Percentiles rank a stretch among this genome's conserved stretches.
Evolutionary conservation across 1,140 invertebrate species (phyloP).

Genomic region (Zophobas atratus): DNA sequence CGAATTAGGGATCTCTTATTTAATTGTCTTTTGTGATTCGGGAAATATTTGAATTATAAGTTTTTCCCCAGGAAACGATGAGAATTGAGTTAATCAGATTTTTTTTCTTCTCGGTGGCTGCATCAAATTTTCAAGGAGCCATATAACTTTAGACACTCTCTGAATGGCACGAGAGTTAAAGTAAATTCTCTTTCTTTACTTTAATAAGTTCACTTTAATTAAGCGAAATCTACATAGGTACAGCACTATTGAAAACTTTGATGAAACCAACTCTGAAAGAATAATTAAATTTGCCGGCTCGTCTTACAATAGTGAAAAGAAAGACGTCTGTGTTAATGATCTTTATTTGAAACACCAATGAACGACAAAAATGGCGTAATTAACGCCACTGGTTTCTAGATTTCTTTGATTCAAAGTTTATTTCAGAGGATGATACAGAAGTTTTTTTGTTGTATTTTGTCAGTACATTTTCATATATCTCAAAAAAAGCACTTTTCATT

Average conservation of each 20-base stretch:
- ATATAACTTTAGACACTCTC: conserved; percentile 7
- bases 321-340: too few relatives aligned
- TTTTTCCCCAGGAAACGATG: not conserved
- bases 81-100: conserved; percentile 4
- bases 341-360: not conserved
- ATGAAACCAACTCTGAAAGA: conserved; percentile 6
- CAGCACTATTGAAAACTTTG: conserved; percentile 26
- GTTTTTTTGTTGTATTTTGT: too few relatives aligned
- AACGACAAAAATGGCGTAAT: not conserved
- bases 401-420: too few relatives aligned
- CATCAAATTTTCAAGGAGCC: conserved; percentile 3
- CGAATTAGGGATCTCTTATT: conserved; percentile 8
- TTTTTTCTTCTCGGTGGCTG: not conserved
- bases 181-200: conserved; percentile 25
- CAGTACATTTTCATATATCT: too few relatives aligned
- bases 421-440: too few relatives aligned
- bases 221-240: conserved; percentile 12
- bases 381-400: too few relatives aligned
- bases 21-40: conserved; percentile 13
- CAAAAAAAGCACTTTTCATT: too few relatives aligned
- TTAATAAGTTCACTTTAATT: conserved; percentile 36
- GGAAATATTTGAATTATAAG: conserved; percentile 17
- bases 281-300: conserved; percentile 13
- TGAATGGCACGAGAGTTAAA: conserved; percentile 24
- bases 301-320: not conserved